Base-by-base conservation (phyloP, 1,140 invertebrate species). In the Gonioctena quinquepunctata region DNA sequence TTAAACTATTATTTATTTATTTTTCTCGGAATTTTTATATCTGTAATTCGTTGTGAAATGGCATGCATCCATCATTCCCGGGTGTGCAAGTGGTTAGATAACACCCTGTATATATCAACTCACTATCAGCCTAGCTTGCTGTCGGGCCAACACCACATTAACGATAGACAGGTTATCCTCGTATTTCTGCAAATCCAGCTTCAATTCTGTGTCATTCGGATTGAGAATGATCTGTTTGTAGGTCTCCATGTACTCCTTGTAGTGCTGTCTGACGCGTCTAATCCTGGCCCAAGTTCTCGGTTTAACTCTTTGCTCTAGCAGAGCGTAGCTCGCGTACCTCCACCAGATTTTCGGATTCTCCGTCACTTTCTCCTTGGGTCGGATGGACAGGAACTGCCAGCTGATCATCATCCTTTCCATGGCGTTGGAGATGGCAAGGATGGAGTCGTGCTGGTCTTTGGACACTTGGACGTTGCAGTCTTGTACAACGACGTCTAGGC, bases 141-240 rank as follows among this genome's bases (percentile, higher is more conserved):
- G 91, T 73, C 93, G 86, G 0, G 93, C 93, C 67, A 94, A 89
- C 1, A 94, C 86, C 21, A 95, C 92, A 62, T 92, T 93, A 48
- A 91, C 83, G 25, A 94, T 89, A 50, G 89, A 88, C 33, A 95
- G 82, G 64, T 84, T 86, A 72, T 94, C 92, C 83, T 95, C 93
- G 56, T 91, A 87, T 73, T 91, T 89, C 78, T 92, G 89, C 50
- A 94, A 80, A 81, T 93, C 91, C 56, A 91, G 71, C 77, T 91
- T 92, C 18, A 92, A 79, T 77, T 92, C 90, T 1, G 90, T 90
- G 73, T 93, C 89, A 50, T 91, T 90, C 0, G 90, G 91, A 76
- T 90, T 88, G 7, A 89, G 79, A 18, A 95, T 81, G n/a, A 88
- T 87, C 75, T 90, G 89, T 77, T 91, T 92, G 78, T 92, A 95